Percentiles rank a stretch among this genome's conserved stretches.
These are phyloP conservation scores for Taurulus bubalis DNA, from an alignment of 2,113 vertebrate genomes.

Conservation along the genomic window DNA sequence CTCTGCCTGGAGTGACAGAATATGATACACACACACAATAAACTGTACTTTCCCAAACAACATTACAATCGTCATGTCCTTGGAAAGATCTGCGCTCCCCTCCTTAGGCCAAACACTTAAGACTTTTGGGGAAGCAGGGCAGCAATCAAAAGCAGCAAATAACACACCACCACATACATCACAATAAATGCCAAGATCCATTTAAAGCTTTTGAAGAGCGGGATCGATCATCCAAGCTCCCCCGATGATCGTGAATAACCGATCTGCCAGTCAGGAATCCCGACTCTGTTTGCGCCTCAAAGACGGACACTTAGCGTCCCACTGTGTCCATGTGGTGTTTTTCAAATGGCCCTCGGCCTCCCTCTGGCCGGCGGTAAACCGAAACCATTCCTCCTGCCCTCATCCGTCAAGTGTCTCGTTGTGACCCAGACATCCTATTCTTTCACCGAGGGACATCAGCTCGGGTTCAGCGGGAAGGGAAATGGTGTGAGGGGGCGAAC, in stretches of 20 bases:
- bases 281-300: constrained; percentile 16
- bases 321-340: constrained; percentile 76
- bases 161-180: constrained; percentile 28
- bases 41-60: constrained; percentile 14
- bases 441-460: constrained; percentile 55
- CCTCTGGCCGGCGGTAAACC: constrained; percentile 63
- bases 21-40: constrained; percentile 11
- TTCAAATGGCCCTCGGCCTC: constrained; percentile 57
- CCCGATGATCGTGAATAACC: constrained; percentile 61
- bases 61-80: not conserved
- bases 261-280: constrained; percentile 67
- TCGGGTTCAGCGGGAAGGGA: constrained; percentile 63
- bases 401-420: constrained; percentile 71
- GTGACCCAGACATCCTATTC: constrained; percentile 65
- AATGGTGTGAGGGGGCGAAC: constrained; percentile 55
- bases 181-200: constrained; percentile 32
- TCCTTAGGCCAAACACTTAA: constrained; percentile 27
- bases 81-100: not conserved
- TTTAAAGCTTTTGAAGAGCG: constrained; percentile 11
- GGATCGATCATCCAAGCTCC: constrained; percentile 37
- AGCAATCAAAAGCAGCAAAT: constrained; percentile 22
- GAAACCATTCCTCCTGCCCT: constrained; percentile 69
- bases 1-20: constrained; percentile 10
- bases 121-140: constrained; percentile 20
- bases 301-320: constrained; percentile 68